Base-by-base conservation (phyloP, 2,797 vertebrate species). In the Acrossocheilus wenchowensis region DNA sequence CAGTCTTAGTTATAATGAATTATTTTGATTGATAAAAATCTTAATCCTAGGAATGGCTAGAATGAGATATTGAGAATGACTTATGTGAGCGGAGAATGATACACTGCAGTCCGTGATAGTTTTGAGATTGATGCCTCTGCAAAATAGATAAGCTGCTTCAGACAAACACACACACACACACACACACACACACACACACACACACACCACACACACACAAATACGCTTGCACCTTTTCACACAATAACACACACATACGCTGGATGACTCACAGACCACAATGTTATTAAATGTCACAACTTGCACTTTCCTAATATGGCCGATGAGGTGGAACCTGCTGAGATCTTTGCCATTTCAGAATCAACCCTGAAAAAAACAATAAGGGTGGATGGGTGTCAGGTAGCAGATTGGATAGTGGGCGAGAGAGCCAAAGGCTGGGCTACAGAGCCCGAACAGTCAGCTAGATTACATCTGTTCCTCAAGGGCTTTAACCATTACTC, bases 221-320 rank as follows among this genome's bases (percentile, higher is more conserved):
- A 66, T 14, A 66, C 9, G 19, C 30, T 14, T 50, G 23, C 78
- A 81, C n/a, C 14, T 60, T 54, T 79, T n/a, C 79, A 89, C 86
- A 21, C 69, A 77, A 34, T 34, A 34, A 77, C 71, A 62, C 82
- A 41, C 45, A 36, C 64, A 60, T 74, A 86, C 23, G 14, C 52
- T 72, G 85, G 43, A 75, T 87, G 86, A 89, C 64, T 83, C 75
- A 85, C 72, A 41, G 50, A 80, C 82, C 68, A 84, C 68, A 45
- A 66, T 80, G 86, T 89, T 88, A 83, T 84, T 89, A 88, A 91
- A 91, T 90, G 88, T 90, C 87, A 89, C 81, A 89, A 77, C 64
- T 82, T 83, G 78, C 83, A 64, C 87, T 81, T 89, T 81, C 66
- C 77, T 81, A 82, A 60, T 80, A 64, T 82, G 86, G 81, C 41